These are phyloP conservation scores for Ascidia mentula DNA, from an alignment of 23 tunicate genomes.

Conservation along the genomic window DNA sequence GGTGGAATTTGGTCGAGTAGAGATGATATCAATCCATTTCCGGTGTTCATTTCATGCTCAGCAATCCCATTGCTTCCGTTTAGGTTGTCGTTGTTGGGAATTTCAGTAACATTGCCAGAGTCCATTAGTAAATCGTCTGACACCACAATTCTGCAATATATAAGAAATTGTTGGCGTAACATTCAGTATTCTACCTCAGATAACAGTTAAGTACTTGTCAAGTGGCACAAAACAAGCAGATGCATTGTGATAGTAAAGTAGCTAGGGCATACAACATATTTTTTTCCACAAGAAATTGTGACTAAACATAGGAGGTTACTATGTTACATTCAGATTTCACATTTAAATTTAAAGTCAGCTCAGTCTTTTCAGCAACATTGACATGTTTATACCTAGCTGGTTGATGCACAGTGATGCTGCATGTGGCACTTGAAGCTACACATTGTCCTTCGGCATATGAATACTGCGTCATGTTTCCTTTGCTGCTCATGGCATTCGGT, in stretches of 20 bases:
- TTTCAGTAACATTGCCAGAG: background rate
- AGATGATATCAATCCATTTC: constrained; percentile 41
- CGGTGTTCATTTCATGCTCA: background rate
- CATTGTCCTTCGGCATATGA: constrained; percentile 1
- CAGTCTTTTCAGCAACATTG: too few relatives aligned
- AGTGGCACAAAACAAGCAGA: background rate
- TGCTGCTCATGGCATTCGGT: background rate
- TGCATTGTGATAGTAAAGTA: background rate
- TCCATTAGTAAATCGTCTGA: background rate
- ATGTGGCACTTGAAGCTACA: background rate
- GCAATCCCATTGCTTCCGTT: background rate
- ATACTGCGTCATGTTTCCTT: background rate
- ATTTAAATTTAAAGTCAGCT: too few relatives aligned
- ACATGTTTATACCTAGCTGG: constrained; percentile 1
- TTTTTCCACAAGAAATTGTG: too few relatives aligned
- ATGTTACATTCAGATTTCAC: too few relatives aligned
- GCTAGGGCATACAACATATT: too few relatives aligned
- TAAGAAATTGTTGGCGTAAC: too few relatives aligned
- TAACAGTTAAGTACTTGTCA: background rate
- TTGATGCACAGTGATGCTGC: background rate
- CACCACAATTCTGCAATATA: background rate
- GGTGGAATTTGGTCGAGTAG: constrained; percentile 66
- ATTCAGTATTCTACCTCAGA: too few relatives aligned
- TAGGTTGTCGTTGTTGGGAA: background rate
- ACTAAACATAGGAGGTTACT: too few relatives aligned